Conservation (phyloP, 1,140 invertebrate genomes). For the Magallana ariakensis region DNA sequence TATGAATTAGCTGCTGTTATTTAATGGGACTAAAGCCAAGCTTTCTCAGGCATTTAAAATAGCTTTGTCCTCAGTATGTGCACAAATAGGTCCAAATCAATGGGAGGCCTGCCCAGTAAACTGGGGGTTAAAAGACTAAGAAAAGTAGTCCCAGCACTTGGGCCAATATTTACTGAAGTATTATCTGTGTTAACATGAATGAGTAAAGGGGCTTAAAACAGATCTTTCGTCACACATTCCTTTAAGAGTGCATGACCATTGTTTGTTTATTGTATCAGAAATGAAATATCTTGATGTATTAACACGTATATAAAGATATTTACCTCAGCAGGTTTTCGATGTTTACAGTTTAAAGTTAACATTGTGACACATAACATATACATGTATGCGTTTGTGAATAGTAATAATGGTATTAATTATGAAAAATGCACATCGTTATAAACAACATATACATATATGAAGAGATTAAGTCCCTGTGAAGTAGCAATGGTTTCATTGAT, state of each 20-base stretch:
- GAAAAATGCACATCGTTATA: too few relatives aligned
- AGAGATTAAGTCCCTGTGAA: too few relatives aligned
- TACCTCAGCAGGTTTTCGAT: too few relatives aligned
- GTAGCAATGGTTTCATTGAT: too few relatives aligned
- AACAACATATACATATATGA: too few relatives aligned
- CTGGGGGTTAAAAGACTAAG: slow-evolving; percentile 23
- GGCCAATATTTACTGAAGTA: slow-evolving; percentile 6
- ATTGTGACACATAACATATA: too few relatives aligned
- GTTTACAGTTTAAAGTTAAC: too few relatives aligned
- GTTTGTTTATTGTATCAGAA: neutral
- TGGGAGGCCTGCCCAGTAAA: slow-evolving; percentile 2
- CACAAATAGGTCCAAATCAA: slow-evolving; percentile 6
- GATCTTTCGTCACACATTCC: slow-evolving; percentile 26
- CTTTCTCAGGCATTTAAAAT: slow-evolving; percentile 32
- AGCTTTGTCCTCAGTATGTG: slow-evolving; percentile 8
- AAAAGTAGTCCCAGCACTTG: slow-evolving; percentile 10
- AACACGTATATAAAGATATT: too few relatives aligned
- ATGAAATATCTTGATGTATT: neutral
- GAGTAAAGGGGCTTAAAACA: neutral
- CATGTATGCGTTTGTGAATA: too few relatives aligned
- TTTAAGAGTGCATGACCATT: neutral
- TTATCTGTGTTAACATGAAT: slow-evolving; percentile 12
- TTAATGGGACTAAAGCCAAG: slow-evolving; percentile 23
- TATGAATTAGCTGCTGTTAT: neutral
- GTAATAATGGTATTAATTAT: too few relatives aligned